Conservation (phyloP, 2,797 vertebrate genomes). For the Champsocephalus esox region DNA sequence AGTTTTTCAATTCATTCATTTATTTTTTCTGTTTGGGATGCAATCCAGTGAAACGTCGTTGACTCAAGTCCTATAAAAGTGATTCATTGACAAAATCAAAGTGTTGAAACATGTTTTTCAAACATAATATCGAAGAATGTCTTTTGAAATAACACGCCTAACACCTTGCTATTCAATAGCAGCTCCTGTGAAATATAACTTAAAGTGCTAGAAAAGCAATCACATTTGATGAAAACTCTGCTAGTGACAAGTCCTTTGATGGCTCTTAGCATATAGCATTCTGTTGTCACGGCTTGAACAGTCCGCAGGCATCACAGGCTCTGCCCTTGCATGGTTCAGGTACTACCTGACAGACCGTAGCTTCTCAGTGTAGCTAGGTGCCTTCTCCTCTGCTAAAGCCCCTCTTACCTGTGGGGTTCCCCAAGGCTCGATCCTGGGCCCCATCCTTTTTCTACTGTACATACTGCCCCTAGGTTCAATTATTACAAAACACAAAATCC, state of each 20-base stretch:
- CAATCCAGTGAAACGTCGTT: slow-evolving; percentile 26
- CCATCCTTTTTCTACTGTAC: too few species aligned
- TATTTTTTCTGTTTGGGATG: slow-evolving; percentile 10
- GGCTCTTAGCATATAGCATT: not conserved
- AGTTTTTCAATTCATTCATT: slow-evolving; percentile 42
- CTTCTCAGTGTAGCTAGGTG: too few species aligned
- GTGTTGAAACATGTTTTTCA: slow-evolving; percentile 18
- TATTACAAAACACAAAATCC: too few species aligned
- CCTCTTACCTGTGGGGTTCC: too few species aligned
- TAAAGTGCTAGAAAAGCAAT: slow-evolving; percentile 26
- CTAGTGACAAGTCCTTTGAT: slow-evolving; percentile 23
- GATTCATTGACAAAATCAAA: slow-evolving; percentile 37
- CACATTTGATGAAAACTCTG: slow-evolving; percentile 20
- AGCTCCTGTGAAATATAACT: slow-evolving; percentile 27
- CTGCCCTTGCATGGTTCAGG: too few species aligned
- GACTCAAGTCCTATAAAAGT: slow-evolving; percentile 15
- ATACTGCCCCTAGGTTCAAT: too few species aligned
- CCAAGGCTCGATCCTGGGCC: too few species aligned
- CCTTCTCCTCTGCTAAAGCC: too few species aligned
- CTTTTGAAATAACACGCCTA: slow-evolving; percentile 9
- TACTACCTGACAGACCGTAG: too few species aligned
- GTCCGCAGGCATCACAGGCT: too few species aligned
- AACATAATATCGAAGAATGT: slow-evolving; percentile 28
- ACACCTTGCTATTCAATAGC: slow-evolving; percentile 24
- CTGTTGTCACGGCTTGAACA: too few species aligned